A percentile compares a stretch with the other conserved stretches of the same genome.
Conservation (phyloP, 2,113 vertebrate genomes). For the Crotophaga sulcirostris region DNA sequence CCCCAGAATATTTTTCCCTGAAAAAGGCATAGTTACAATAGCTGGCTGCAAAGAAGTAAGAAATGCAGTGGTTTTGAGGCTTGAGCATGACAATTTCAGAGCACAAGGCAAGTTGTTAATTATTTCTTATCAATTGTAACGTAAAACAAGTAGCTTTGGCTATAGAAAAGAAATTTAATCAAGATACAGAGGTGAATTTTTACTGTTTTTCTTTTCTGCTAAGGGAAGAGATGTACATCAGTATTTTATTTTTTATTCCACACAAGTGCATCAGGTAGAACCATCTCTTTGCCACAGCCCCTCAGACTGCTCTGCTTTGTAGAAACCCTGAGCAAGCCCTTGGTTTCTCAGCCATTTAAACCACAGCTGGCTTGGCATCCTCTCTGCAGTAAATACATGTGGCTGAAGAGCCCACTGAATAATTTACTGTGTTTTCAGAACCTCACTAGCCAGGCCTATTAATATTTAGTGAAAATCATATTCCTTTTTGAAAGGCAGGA, state of each 20-base stretch:
- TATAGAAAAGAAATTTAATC: neutral
- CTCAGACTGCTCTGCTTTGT: neutral
- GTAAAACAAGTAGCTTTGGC: neutral
- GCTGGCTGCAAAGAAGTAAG: neutral
- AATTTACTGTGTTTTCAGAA: conserved; percentile 11
- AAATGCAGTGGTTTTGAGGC: neutral
- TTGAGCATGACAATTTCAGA: neutral
- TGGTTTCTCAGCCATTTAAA: neutral
- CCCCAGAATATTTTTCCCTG: neutral
- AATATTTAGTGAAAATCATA: conserved; percentile 26
- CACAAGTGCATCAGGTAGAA: neutral
- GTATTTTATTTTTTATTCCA: neutral
- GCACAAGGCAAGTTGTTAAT: neutral
- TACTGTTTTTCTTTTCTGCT: neutral
- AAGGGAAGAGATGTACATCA: neutral
- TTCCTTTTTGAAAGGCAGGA: neutral
- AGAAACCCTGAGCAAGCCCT: neutral
- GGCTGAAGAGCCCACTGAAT: neutral
- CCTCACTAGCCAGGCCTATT: neutral
- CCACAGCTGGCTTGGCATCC: neutral
- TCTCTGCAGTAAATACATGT: neutral
- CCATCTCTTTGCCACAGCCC: neutral
- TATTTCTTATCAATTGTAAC: neutral
- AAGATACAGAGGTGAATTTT: neutral
- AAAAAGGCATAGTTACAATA: neutral